phyloP scores from a whole-genome alignment of 2,888 invertebrate genomes.

The Eremobia ochroleuca region DNA sequence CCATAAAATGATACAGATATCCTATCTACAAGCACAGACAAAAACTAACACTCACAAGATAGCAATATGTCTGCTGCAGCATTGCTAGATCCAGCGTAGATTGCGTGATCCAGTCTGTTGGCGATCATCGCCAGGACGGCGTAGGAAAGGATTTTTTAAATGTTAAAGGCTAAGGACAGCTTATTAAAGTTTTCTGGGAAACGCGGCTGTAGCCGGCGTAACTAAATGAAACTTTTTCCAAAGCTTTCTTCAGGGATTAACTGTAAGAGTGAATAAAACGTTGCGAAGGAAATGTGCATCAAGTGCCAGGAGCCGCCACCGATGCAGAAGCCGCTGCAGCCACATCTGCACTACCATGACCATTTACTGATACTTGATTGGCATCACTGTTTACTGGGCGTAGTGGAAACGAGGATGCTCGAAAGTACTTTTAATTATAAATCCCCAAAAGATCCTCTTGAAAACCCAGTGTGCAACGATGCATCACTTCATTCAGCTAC shows the following conservation, averaged over 20 bases:
- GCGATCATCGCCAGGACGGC: too few species aligned
- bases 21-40: too few species aligned
- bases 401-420: background rate
- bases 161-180: too few species aligned
- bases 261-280: background rate
- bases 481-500: conserved; percentile 27
- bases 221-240: background rate
- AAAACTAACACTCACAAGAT: too few species aligned
- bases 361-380: conserved; percentile 5
- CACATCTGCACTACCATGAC: background rate
- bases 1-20: too few species aligned
- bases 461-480: conserved; percentile 8
- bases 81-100: too few species aligned
- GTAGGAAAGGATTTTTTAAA: too few species aligned
- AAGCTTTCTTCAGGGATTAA: background rate
- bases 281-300: background rate
- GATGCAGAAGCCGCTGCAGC: too few species aligned
- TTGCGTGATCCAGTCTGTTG: too few species aligned
- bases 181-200: background rate
- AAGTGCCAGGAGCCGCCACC: background rate
- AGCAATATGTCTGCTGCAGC: too few species aligned
- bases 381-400: background rate
- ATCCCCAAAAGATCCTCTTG: conserved; percentile 10
- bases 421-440: conserved; percentile 23
- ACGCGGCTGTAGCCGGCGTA: too few species aligned